Evolutionary conservation across 2,797 vertebrate genomes (phyloP).

Genomic region (Lepus townsendii): DNA sequence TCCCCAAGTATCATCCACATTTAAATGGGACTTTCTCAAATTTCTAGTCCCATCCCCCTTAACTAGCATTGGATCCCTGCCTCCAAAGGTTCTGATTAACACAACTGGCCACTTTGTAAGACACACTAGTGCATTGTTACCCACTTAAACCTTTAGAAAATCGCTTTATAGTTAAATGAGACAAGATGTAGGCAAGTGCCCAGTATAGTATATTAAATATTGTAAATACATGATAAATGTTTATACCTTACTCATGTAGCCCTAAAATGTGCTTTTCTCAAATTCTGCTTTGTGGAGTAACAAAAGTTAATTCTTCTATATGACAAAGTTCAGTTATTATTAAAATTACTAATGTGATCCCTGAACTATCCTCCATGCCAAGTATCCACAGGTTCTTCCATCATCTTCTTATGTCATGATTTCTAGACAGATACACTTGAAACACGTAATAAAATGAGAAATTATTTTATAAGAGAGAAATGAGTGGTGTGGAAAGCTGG

Average conservation of each 20-base stretch:
- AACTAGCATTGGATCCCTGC: not conserved
- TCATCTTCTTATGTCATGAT: slow-evolving; percentile 16
- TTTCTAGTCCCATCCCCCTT: not conserved
- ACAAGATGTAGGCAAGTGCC: not conserved
- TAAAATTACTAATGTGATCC: not conserved
- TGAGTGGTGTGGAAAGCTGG: not conserved
- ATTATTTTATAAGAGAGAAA: slow-evolving; percentile 30
- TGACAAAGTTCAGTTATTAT: not conserved
- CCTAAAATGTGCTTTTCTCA: slow-evolving; percentile 44
- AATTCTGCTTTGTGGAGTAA: not conserved
- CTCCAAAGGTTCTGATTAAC: slow-evolving; percentile 29
- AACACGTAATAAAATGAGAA: not conserved
- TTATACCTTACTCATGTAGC: not conserved
- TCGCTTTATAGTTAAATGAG: slow-evolving; percentile 15
- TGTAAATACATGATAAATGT: slow-evolving; percentile 33
- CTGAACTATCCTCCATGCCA: not conserved
- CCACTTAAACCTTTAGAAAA: slow-evolving; percentile 8
- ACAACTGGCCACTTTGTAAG: slow-evolving; percentile 32
- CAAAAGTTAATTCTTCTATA: slow-evolving; percentile 49
- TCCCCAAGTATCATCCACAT: not conserved
- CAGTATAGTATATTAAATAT: not conserved
- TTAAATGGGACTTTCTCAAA: slow-evolving; percentile 52
- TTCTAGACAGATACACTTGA: slow-evolving; percentile 29
- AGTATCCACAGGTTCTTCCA: not conserved
- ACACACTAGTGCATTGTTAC: slow-evolving; percentile 8